Base-by-base conservation (phyloP, 2,113 vertebrate species). In the Ploceus nigricollis region DNA sequence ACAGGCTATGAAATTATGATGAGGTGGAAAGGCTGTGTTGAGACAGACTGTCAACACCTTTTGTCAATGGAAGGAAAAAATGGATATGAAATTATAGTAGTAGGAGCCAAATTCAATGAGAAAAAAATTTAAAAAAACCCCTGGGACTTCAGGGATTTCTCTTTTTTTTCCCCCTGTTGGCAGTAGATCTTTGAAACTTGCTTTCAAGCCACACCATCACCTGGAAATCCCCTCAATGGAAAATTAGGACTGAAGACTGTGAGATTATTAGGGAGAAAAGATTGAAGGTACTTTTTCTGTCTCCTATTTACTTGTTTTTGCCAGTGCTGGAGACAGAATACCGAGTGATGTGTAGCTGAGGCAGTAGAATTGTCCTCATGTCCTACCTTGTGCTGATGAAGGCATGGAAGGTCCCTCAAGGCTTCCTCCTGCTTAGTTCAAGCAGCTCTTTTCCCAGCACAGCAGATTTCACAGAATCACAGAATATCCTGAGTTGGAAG, bases 121-220 rank as follows among this genome's bases (percentile, higher is more conserved):
- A 31, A 50, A 35, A 83, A 22, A 28, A 3, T 4, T 2, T 5
- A 28, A 40, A 39, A 30, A 64, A 73, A 15, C 4, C 2, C 3
- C 7, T 31, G 3, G 2, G 4, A 14, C 40, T 40, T 50, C 3
- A 2, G 1, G 6, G 2, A 3, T 42, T 40, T 21, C 1, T 33
- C 19, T 39, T 35, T 15, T 37, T 28, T 73, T 33, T n/a, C 4
- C 1, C 7, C 27, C 16, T 4, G 8, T 44, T 44, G 9, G 5
- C 15, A 61, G 6, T 10, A 71, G 50, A 58, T 5, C 6, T 50
- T 40, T 50, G 42, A 87, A 89, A 70, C 4, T 56, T 30, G 4
- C 69, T 77, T 77, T 25, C 9, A 85, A 72, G 5, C 2, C 18
- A 70, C 15, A 45, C 3, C 5, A 54, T 31, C 8, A 79, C 19